phyloP scores from a whole-genome alignment of 2,797 vertebrate genomes.

The Otolemur crassicaudatus region DNA sequence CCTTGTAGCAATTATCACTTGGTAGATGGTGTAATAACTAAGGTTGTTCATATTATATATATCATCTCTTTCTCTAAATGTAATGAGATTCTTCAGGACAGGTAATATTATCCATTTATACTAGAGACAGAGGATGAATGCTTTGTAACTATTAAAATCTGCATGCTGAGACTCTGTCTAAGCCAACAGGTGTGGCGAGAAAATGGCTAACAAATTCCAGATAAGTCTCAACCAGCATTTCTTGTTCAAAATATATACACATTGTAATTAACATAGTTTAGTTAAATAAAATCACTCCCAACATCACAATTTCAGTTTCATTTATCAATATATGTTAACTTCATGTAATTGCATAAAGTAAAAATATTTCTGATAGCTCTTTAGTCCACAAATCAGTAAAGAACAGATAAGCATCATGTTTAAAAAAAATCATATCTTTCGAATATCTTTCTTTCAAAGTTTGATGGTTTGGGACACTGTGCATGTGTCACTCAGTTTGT shows the following conservation, averaged over 20 bases:
- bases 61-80: neutral
- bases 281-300: neutral
- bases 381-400: neutral
- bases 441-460: neutral
- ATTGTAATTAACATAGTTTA: neutral
- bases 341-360: neutral
- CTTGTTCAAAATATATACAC: neutral
- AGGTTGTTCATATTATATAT: neutral
- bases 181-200: neutral
- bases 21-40: neutral
- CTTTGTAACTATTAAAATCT: neutral
- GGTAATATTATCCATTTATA: neutral
- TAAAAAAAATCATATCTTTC: neutral
- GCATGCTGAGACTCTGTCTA: neutral
- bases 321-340: neutral
- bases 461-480: neutral
- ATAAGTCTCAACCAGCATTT: accelerated
- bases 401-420: neutral
- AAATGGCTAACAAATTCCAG: neutral
- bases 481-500: neutral
- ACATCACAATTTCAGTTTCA: neutral
- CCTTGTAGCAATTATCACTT: neutral
- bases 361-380: neutral
- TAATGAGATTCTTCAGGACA: neutral
- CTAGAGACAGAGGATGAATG: neutral